phyloP scores from a whole-genome alignment of 2,797 vertebrate genomes.

The Gastrophryne carolinensis region DNA sequence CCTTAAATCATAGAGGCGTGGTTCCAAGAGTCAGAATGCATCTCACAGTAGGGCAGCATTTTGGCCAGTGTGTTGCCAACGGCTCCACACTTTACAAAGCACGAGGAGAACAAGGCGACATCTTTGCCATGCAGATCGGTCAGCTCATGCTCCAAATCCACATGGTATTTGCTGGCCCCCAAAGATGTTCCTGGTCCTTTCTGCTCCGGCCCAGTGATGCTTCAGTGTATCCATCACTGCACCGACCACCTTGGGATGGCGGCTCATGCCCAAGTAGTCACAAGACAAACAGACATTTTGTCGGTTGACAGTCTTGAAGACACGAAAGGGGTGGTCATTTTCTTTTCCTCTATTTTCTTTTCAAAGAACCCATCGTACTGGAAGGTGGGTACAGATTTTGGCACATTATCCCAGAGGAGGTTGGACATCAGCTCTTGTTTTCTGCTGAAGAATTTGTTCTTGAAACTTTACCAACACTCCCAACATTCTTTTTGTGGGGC shows the following conservation, averaged over 20 bases:
- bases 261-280: conserved; percentile 93
- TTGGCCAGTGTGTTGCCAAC: too few species aligned
- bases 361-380: conserved; percentile 91
- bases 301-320: conserved; percentile 92
- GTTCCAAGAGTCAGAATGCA: too few species aligned
- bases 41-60: too few species aligned
- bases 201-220: too few species aligned
- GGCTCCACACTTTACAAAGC: too few species aligned
- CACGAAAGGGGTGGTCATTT: conserved; percentile 86
- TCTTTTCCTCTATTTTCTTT: conserved; percentile 87
- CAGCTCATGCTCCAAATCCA: too few species aligned
- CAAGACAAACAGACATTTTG: conserved; percentile 90
- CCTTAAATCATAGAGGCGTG: too few species aligned
- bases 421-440: conserved; percentile 86
- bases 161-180: too few species aligned
- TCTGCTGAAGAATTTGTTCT: conserved; percentile 80
- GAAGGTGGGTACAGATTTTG: conserved; percentile 83
- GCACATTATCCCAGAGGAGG: conserved; percentile 92
- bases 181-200: too few species aligned
- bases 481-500: conserved; percentile 56
- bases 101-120: too few species aligned
- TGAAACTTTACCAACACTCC: conserved; percentile 79
- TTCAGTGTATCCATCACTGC: conserved; percentile 76
- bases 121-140: too few species aligned
- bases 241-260: conserved; percentile 81